Base-by-base conservation (phyloP, 2,888 invertebrate genomes). In the Eristalinus sepulchralis region DNA sequence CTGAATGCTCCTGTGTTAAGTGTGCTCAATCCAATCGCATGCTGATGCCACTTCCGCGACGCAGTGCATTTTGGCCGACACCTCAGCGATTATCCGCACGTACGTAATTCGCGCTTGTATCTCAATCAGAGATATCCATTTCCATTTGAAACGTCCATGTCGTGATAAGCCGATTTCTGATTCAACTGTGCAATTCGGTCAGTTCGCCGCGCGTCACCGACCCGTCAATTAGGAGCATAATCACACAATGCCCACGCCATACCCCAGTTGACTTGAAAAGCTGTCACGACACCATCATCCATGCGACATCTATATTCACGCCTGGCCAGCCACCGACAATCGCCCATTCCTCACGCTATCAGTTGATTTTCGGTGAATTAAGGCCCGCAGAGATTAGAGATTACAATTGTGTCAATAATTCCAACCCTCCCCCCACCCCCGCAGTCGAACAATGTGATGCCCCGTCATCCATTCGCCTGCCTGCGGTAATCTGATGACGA, bases 321-420 rank as follows among this genome's bases (percentile, higher is more conserved):
- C 57, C 11, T 24, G 24, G 24, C 24, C 6, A 4, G 13, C 24
- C 57, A 24, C 24, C 11, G 11, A 57, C 57, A 57, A 57, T 27
- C 24, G 57, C 13, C 24, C 24, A 57, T 57, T 10, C 13, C 24
- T 22, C 24, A 22, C 24, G 57, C 22, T 57, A 57, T 57, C 57
- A 57, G 24, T 24, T 24, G 11, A 11, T 57, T 57, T 57, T 57
- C 22, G 57, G 57, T 57, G 24, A 24, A 24, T 57, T 27, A 57
- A 57, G 11, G 24, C 24, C 24, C 24, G 22, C 31, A 10, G 22
- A 57, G 33, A 63, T 63, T 63, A 63, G 62, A 31, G 62, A 63
- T 31, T 34, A 63, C 62, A 63, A 63, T 63, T 63, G 62, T 63
- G 62, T 31, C 62, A 31, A 63, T 34, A 63, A 63, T 63, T 63